Conservation (phyloP, 2,888 invertebrate genomes). For the Caenorhabditis panamensis region DNA sequence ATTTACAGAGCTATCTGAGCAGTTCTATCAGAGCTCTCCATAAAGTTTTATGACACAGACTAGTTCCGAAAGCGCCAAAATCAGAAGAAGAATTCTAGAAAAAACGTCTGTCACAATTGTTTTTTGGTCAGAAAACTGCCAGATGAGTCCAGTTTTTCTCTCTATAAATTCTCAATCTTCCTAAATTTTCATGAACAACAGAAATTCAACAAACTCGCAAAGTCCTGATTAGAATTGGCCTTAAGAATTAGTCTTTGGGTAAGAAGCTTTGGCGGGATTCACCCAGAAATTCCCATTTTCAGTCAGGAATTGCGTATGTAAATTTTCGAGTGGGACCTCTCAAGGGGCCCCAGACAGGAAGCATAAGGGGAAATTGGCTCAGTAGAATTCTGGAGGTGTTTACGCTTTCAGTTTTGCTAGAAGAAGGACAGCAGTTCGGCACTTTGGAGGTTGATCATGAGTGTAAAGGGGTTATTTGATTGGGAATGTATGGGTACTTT, state of each 20-base stretch:
- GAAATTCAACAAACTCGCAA: neutral
- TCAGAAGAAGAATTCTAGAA: neutral
- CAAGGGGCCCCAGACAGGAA: neutral
- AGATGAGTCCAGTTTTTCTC: neutral
- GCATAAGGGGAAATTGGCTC: neutral
- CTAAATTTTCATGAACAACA: neutral
- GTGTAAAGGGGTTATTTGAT: neutral
- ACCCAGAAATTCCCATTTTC: neutral
- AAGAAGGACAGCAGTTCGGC: no score
- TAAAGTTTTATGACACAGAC: no score
- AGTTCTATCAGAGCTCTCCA: no score
- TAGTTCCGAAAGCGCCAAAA: no score
- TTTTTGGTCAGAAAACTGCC: neutral
- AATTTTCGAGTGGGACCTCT: neutral
- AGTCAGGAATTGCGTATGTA: neutral
- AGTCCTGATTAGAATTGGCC: slow-evolving; percentile 1
- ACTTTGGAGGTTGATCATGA: neutral
- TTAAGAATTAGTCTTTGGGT: no score
- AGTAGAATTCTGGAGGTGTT: neutral
- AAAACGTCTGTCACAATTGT: neutral
- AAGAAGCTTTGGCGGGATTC: no score
- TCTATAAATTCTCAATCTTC: neutral
- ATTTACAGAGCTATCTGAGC: no score
- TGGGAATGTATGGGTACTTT: neutral
- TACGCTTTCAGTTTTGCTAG: no score